phyloP scores from a whole-genome alignment of 2,888 invertebrate species.

The Pteria penguin region DNA sequence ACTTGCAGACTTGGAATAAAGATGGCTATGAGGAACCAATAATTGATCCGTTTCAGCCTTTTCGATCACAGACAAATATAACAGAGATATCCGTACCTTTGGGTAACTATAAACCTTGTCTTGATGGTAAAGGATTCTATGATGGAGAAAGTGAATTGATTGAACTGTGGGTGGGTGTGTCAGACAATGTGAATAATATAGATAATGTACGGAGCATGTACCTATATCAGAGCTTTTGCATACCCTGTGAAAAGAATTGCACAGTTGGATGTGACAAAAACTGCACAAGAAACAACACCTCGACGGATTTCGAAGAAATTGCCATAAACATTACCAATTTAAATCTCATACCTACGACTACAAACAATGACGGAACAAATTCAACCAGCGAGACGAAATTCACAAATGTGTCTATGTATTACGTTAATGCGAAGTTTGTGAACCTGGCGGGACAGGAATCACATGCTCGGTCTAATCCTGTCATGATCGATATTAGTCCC shows the following conservation, averaged over 20 bases:
- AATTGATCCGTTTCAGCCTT: slow-evolving; percentile 34
- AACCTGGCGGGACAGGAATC: slow-evolving; percentile 29
- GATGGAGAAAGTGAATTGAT: slow-evolving; percentile 39
- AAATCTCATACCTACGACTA: not conserved
- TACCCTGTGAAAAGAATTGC: slow-evolving; percentile 32
- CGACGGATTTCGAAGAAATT: slow-evolving; percentile 36
- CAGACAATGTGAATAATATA: slow-evolving; percentile 3
- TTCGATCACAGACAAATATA: slow-evolving; percentile 19
- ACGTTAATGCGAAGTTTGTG: slow-evolving; percentile 26
- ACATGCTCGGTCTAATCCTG: slow-evolving; percentile 11
- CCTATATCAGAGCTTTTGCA: slow-evolving; percentile 23
- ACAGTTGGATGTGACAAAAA: slow-evolving; percentile 26
- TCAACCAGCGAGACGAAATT: slow-evolving; percentile 7
- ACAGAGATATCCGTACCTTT: slow-evolving; percentile 27
- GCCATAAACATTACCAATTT: slow-evolving; percentile 9
- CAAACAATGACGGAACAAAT: slow-evolving; percentile 3
- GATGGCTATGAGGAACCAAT: slow-evolving; percentile 29
- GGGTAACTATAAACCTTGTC: slow-evolving; percentile 22
- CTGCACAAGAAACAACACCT: slow-evolving; percentile 13
- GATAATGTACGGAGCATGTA: slow-evolving; percentile 21
- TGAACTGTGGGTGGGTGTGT: slow-evolving; percentile 42
- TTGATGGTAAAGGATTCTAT: slow-evolving; percentile 40
- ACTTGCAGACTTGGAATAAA: slow-evolving; percentile 23
- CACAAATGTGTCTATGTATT: slow-evolving; percentile 27
- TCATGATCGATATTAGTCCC: slow-evolving; percentile 37